Conservation (phyloP, 2,113 vertebrate genomes). For the Neotoma lepida region DNA sequence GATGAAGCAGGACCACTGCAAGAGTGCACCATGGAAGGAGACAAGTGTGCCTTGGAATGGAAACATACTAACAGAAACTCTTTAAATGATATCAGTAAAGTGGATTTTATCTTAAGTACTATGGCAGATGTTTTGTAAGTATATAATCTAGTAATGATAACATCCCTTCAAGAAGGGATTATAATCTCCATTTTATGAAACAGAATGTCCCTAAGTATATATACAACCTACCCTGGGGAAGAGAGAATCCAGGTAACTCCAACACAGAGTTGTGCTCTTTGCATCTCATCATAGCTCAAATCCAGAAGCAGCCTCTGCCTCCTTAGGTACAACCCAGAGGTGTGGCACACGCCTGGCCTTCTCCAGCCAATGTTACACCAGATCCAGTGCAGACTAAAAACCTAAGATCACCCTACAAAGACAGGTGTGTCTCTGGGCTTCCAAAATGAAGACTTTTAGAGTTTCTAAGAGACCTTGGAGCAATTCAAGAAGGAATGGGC, state of each 20-base stretch:
- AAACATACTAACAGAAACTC: background rate
- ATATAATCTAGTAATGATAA: background rate
- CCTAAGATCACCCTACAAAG: background rate
- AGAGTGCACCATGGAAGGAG: background rate
- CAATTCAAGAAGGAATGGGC: background rate
- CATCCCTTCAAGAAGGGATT: background rate
- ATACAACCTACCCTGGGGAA: background rate
- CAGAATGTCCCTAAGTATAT: background rate
- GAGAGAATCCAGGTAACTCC: background rate
- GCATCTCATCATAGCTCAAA: background rate
- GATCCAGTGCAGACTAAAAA: background rate
- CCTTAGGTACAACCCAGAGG: background rate
- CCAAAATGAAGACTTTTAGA: background rate
- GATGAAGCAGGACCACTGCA: background rate
- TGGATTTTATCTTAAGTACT: constrained; percentile 30
- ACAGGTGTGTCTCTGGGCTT: background rate
- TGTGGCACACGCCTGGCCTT: background rate
- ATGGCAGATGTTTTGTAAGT: background rate
- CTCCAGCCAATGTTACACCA: background rate
- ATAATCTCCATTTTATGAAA: constrained; percentile 24
- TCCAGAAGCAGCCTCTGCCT: background rate
- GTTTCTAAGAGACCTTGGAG: background rate
- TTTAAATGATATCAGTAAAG: constrained; percentile 31
- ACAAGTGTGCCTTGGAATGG: background rate
- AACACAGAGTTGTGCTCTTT: background rate